A percentile compares a stretch with the other conserved stretches of the same genome.
Evolutionary conservation across 2,113 vertebrate species (phyloP).

Genomic region (Ancistrus triradiatus): DNA sequence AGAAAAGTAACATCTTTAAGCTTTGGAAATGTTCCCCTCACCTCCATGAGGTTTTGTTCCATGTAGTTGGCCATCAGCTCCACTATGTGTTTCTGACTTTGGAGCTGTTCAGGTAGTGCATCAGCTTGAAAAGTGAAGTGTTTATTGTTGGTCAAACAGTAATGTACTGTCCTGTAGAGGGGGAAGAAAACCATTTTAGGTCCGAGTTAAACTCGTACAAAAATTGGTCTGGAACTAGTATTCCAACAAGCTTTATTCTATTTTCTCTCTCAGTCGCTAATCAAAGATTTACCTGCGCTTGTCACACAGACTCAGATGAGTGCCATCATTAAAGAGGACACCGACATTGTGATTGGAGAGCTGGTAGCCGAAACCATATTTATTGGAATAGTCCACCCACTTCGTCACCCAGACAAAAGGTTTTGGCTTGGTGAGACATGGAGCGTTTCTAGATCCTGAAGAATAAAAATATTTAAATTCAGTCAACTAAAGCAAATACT

Average conservation of each 20-base stretch:
- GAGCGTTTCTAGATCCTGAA: constrained; percentile 82
- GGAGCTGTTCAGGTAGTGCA: constrained; percentile 83
- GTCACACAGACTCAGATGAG: constrained; percentile 86
- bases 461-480: constrained; percentile 13
- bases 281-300: constrained; percentile 88
- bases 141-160: constrained; percentile 88
- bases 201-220: not conserved
- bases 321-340: constrained; percentile 94
- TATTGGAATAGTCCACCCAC: constrained; percentile 98
- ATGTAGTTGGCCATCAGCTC: constrained; percentile 91
- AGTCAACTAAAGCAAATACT: not conserved
- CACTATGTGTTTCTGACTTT: constrained; percentile 83
- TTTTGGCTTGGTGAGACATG: constrained; percentile 80
- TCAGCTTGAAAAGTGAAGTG: constrained; percentile 80
- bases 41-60: constrained; percentile 97
- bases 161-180: constrained; percentile 79
- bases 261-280: no score
- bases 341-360: constrained; percentile 90
- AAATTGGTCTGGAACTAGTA: no score
- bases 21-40: constrained; percentile 31
- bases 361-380: constrained; percentile 96
- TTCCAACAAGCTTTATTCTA: no score
- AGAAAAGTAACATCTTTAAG: no score
- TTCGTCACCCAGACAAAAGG: constrained; percentile 96
- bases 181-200: not conserved